These are phyloP conservation scores for Peromyscus eremicus DNA, from an alignment of 2,797 vertebrate genomes.

Conservation along the genomic window DNA sequence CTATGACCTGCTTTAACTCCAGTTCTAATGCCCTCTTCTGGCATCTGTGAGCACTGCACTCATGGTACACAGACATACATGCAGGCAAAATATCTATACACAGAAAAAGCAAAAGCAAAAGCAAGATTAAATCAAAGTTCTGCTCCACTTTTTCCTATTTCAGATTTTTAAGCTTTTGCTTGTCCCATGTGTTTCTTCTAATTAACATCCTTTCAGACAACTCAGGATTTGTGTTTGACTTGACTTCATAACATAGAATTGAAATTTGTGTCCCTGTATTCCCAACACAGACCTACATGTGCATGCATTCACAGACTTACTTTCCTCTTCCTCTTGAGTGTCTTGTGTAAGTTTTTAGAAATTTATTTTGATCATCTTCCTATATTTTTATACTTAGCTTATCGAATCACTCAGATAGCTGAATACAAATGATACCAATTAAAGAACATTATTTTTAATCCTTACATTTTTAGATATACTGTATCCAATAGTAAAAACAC, in stretches of 20 bases:
- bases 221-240: background rate
- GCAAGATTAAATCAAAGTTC: background rate
- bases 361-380: background rate
- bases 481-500: background rate
- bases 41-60: background rate
- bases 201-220: background rate
- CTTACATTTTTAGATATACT: background rate
- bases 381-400: conserved; percentile 27
- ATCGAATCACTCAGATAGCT: background rate
- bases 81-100: background rate
- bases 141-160: background rate
- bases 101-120: background rate
- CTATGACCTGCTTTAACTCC: background rate
- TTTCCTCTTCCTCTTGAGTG: background rate
- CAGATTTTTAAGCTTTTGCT: background rate
- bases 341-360: background rate
- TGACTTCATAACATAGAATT: background rate
- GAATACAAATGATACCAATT: background rate
- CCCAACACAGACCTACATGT: fast-evolving
- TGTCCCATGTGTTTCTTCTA: background rate
- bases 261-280: background rate
- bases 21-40: background rate
- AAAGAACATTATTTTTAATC: conserved; percentile 44
- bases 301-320: no score
- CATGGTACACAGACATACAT: no score